These are phyloP conservation scores for Penaeus chinensis DNA, from an alignment of 1,140 invertebrate species.

Conservation along the genomic window DNA sequence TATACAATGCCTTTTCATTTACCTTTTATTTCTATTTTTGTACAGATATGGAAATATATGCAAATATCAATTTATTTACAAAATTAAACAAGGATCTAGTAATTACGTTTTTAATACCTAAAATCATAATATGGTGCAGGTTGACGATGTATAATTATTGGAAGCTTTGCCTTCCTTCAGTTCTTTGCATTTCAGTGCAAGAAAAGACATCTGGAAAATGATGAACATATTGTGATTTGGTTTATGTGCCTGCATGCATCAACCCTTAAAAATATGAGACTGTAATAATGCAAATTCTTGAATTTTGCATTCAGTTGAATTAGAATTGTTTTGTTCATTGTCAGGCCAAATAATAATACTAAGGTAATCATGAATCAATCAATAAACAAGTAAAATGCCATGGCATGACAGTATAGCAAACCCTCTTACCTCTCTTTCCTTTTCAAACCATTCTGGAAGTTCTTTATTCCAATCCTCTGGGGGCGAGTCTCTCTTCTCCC, in stretches of 20 bases:
- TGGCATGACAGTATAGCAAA: neutral
- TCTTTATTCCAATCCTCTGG: slow-evolving; percentile 83
- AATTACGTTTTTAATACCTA: no score
- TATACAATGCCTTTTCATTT: no score
- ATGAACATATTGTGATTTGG: neutral
- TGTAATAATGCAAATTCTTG: no score
- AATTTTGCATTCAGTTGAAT: no score
- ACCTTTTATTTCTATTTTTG: no score
- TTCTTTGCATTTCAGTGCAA: slow-evolving; percentile 29
- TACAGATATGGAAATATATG: no score
- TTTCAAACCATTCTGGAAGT: slow-evolving; percentile 73
- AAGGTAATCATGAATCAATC: no score
- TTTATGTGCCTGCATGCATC: neutral
- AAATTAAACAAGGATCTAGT: no score
- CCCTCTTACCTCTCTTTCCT: slow-evolving; percentile 21
- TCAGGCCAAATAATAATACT: no score
- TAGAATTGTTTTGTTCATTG: no score
- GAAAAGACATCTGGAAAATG: slow-evolving; percentile 36
- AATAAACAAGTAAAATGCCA: neutral
- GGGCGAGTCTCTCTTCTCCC: slow-evolving; percentile 80
- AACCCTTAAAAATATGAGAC: no score
- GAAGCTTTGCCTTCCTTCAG: slow-evolving; percentile 33
- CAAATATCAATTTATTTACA: no score
- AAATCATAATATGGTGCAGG: slow-evolving; percentile 41
- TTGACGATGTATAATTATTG: neutral